A percentile compares a stretch with the other conserved stretches of the same genome.
Evolutionary conservation across 37 sponge, comb jelly and placozoan genomes (phyloP).

Genomic region (Bolinopsis microptera): DNA sequence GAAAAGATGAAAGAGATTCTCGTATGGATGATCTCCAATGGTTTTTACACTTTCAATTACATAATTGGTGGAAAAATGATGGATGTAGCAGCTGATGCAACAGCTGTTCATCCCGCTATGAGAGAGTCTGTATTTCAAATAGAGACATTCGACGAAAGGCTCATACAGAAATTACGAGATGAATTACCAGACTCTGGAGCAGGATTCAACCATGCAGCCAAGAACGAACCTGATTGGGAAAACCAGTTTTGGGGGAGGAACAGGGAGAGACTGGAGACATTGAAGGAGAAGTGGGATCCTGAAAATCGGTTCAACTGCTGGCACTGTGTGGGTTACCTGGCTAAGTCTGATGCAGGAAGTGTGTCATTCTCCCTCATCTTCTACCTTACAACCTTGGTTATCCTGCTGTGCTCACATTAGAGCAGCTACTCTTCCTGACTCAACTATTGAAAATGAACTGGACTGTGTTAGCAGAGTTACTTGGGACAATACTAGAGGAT

Average conservation of each 20-base stretch:
- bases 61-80: conserved; percentile 47
- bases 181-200: conserved; percentile 45
- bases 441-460: too few relatives aligned
- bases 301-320: conserved; percentile 61
- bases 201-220: conserved; percentile 54
- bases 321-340: conserved; percentile 41
- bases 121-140: conserved; percentile 45
- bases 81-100: background rate
- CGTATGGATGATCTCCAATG: conserved; percentile 29
- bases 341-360: too few relatives aligned
- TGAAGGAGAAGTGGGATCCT: conserved; percentile 38
- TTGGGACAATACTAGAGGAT: too few relatives aligned
- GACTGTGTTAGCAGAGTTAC: too few relatives aligned
- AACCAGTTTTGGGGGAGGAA: conserved; percentile 54
- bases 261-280: background rate
- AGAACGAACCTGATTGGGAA: conserved; percentile 56
- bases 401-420: too few relatives aligned
- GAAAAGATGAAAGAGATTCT: background rate
- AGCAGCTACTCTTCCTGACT: too few relatives aligned
- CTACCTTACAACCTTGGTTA: too few relatives aligned
- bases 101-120: conserved; percentile 64
- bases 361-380: too few relatives aligned
- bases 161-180: conserved; percentile 40
- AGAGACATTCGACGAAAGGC: conserved; percentile 34
- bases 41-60: conserved; percentile 39